phyloP scores from a whole-genome alignment of 2,888 invertebrate species.

The Mythimna vitellina region DNA sequence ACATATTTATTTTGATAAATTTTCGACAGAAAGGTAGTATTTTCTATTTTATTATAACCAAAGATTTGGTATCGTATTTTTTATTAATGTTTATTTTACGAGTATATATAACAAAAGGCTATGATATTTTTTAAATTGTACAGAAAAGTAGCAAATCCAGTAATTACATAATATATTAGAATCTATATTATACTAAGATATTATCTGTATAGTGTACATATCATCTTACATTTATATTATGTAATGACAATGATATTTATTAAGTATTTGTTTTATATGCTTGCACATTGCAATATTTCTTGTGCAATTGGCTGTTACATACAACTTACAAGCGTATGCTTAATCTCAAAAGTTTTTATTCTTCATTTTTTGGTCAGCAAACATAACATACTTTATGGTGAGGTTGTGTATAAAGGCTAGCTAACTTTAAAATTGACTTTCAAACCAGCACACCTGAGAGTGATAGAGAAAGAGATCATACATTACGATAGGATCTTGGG shows the following conservation, averaged over 20 bases:
- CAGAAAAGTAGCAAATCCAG: not conserved
- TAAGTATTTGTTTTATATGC: not conserved
- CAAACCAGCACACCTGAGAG: no score
- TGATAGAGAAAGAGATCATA: no score
- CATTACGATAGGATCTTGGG: no score
- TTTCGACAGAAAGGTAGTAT: not conserved
- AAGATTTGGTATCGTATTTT: conserved; percentile 11
- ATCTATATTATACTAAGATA: not conserved
- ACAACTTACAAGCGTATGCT: no score
- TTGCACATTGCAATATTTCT: no score
- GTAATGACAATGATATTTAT: conserved; percentile 3
- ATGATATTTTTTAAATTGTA: not conserved
- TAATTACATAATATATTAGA: not conserved
- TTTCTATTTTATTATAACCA: conserved; percentile 7
- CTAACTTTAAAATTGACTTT: no score
- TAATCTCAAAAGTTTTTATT: no score
- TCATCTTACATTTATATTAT: not conserved
- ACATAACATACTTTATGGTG: no score
- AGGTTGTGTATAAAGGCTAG: no score
- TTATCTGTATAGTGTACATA: conserved; percentile 20
- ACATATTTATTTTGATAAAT: not conserved
- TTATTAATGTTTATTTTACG: not conserved
- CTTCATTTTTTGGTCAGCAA: no score
- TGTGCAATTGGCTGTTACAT: no score
- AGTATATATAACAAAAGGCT: not conserved